These are phyloP conservation scores for Thalassaphorura encarpata DNA, from an alignment of 1,140 invertebrate genomes.

Conservation along the genomic window DNA sequence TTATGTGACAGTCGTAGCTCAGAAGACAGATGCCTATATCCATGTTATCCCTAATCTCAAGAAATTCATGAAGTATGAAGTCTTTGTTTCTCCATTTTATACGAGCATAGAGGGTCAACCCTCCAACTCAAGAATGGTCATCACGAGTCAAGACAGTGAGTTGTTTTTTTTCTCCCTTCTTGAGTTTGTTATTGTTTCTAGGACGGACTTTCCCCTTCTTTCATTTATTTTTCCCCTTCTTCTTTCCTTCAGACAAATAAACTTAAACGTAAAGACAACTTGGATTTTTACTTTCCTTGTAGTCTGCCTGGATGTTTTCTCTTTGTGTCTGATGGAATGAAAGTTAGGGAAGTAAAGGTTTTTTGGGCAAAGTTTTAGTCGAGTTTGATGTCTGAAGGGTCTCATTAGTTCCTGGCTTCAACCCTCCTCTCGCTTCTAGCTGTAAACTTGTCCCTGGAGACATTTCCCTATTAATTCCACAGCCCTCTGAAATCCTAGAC, in stretches of 20 bases:
- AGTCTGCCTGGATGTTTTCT: too few relatives aligned
- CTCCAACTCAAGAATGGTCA: constrained; percentile 58
- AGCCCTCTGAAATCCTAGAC: background rate
- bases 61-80: constrained; percentile 77
- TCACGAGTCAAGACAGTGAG: constrained; percentile 60
- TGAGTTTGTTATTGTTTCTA: background rate
- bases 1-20: constrained; percentile 31
- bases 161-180: constrained; percentile 20
- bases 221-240: background rate
- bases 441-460: constrained; percentile 3
- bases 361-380: too few relatives aligned
- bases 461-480: constrained; percentile 7
- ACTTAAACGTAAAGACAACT: too few relatives aligned
- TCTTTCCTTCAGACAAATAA: too few relatives aligned
- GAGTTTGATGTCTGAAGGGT: constrained; percentile 9
- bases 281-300: too few relatives aligned
- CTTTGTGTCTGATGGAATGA: too few relatives aligned
- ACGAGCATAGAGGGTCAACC: constrained; percentile 72
- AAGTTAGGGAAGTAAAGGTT: too few relatives aligned
- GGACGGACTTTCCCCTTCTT: too few relatives aligned
- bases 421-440: background rate
- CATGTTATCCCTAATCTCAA: constrained; percentile 61
- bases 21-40: constrained; percentile 36
- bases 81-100: constrained; percentile 63
- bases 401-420: constrained; percentile 14